phyloP scores from a whole-genome alignment of 2,797 vertebrate species.

The Rhyacichthys aspro region DNA sequence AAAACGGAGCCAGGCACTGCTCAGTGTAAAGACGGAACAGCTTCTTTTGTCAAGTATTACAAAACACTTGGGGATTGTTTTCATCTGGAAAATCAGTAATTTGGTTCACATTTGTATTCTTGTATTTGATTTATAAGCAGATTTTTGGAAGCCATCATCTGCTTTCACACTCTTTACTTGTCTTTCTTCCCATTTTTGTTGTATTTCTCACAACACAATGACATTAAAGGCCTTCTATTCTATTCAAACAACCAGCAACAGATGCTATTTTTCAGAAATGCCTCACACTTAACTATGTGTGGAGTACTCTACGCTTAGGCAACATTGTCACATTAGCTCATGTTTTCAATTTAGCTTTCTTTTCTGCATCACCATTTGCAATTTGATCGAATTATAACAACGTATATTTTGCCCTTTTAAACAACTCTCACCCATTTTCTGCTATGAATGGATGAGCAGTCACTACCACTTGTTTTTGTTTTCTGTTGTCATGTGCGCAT shows the following conservation, averaged over 20 bases:
- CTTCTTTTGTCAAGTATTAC: slow-evolving; percentile 20
- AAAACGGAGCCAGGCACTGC: slow-evolving; percentile 21
- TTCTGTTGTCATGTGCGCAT: slow-evolving; percentile 66
- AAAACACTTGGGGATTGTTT: slow-evolving; percentile 18
- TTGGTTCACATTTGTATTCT: slow-evolving; percentile 20
- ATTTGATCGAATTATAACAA: slow-evolving; percentile 41
- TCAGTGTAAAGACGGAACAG: neutral
- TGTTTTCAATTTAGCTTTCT: slow-evolving; percentile 56
- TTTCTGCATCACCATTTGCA: slow-evolving; percentile 52
- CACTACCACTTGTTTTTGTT: slow-evolving; percentile 58
- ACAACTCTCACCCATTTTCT: neutral
- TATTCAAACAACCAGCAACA: slow-evolving; percentile 41
- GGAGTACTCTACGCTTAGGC: slow-evolving; percentile 2
- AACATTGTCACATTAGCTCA: slow-evolving; percentile 40
- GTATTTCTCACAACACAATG: neutral
- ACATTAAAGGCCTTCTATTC: slow-evolving; percentile 4
- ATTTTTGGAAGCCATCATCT: slow-evolving; percentile 46
- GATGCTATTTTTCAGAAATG: slow-evolving; percentile 58
- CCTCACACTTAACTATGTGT: slow-evolving; percentile 27
- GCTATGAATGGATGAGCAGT: too few relatives aligned
- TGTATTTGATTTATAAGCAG: slow-evolving; percentile 36
- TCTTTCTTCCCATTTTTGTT: neutral
- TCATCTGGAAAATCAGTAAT: slow-evolving; percentile 20
- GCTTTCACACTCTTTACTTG: slow-evolving; percentile 48
- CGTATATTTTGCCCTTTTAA: slow-evolving; percentile 27